These are phyloP conservation scores for Tauraco hartlaubi DNA, from an alignment of 2,797 vertebrate genomes.

Conservation along the genomic window DNA sequence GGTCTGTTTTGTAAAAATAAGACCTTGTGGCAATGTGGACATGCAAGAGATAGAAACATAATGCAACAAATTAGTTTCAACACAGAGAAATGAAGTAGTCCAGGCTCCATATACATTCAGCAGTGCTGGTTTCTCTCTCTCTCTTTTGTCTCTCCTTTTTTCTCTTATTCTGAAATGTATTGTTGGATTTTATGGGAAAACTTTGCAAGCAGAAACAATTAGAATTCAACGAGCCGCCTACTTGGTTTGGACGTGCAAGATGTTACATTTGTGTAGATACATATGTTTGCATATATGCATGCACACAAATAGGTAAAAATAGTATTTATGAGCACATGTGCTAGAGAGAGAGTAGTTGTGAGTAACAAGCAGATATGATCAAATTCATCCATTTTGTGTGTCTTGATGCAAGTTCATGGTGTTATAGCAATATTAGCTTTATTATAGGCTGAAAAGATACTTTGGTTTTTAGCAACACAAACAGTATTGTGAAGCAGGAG, in stretches of 20 bases:
- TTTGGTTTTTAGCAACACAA: neutral
- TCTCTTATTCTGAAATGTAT: constrained; percentile 26
- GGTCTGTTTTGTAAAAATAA: constrained; percentile 77
- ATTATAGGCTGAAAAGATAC: neutral
- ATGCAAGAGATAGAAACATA: constrained; percentile 78
- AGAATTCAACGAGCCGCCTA: neutral
- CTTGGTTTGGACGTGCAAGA: neutral
- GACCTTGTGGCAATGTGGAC: constrained; percentile 77
- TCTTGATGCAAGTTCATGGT: neutral
- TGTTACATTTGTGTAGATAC: neutral
- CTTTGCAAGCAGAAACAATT: constrained; percentile 17
- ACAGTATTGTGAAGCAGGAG: neutral
- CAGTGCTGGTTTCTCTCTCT: constrained; percentile 20
- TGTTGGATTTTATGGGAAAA: constrained; percentile 27
- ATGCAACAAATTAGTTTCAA: constrained; percentile 84
- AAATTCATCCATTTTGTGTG: neutral
- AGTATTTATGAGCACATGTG: neutral
- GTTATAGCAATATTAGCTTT: neutral
- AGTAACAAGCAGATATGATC: neutral
- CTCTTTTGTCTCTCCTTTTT: constrained; percentile 24
- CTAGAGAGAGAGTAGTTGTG: neutral
- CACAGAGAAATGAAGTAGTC: constrained; percentile 76
- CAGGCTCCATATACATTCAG: constrained; percentile 67
- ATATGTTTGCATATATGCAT: neutral
- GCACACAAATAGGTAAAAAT: neutral